Base-by-base conservation (phyloP, 2,113 vertebrate genomes). In the Sinocyclocheilus anophthalmus region DNA sequence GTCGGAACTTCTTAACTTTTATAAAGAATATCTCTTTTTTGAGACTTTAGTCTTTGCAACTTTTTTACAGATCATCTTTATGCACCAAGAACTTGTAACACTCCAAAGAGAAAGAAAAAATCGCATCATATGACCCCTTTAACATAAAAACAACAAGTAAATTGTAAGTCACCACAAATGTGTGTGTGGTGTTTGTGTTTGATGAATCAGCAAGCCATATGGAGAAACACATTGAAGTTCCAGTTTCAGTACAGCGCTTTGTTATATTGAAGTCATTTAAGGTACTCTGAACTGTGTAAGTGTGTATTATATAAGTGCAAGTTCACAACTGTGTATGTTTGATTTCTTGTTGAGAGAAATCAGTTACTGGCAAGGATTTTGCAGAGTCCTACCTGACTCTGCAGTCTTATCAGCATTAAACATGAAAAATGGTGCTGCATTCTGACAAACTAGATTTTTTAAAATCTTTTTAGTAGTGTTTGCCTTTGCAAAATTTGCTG, bases 151-250 rank as follows among this genome's bases (percentile, higher is more conserved):
- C 39, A 73, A 14, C 22, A 72, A 72, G 18, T 24, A 7, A 45
- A 45, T 48, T 75, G 33, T 5, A 11, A 70, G 8, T 39, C 42
- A 42, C 42, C 42, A 8, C 1, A 5, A 30, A n/a, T 55, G 50
- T 39, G 57, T 77, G 73, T 8, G 73, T 63, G 37, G 33, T 24
- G 18, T 22, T 18, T 69, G 50, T 84, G 18, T 84, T 26, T 73
- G 59, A 84, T 70, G 84, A 85, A 70, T 85, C 78, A 77, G 84
- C 84, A 18, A 53, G 24, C 45, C 20, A 72, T 48, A 85, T 0
- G 8, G 37, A 85, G 73, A 88, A 67, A 67, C 50, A 48, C 10
- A 42, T 4, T 83, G 18, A 59, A 84, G 24, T 77, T 82, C 55
- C 63, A 63, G 61, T 88, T 88, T 85, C 53, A 65, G 11, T 73